These are phyloP conservation scores for Drosophila glabriapex DNA, from an alignment of 2,888 invertebrate species.

Conservation along the genomic window DNA sequence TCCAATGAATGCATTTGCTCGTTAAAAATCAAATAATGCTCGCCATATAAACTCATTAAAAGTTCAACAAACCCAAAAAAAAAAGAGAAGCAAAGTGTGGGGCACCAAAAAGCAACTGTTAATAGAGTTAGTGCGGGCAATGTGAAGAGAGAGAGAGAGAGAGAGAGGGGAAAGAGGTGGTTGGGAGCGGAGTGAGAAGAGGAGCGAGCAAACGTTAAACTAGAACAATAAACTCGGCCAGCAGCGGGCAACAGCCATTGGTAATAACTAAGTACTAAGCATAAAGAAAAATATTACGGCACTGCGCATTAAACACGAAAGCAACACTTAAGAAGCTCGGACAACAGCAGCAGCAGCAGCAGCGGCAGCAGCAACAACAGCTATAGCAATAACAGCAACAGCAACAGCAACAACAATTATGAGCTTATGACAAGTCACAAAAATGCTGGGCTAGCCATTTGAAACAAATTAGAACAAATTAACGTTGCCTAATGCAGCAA, in stretches of 20 bases:
- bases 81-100: constrained; percentile 11
- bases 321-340: constrained; percentile 24
- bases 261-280: constrained; percentile 60
- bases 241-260: constrained; percentile 31
- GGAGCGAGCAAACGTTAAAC: constrained; percentile 38
- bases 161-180: neutral
- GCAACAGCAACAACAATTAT: constrained; percentile 14
- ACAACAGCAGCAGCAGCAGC: constrained; percentile 19
- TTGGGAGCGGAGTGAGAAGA: neutral
- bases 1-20: constrained; percentile 36
- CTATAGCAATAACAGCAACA: constrained; percentile 12
- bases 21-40: constrained; percentile 67
- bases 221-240: constrained; percentile 75
- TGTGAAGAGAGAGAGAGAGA: neutral
- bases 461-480: constrained; percentile 59
- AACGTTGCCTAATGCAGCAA: constrained; percentile 31
- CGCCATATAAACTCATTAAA: constrained; percentile 72
- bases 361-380: constrained; percentile 1
- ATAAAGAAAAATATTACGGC: constrained; percentile 72
- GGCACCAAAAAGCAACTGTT: constrained; percentile 65
- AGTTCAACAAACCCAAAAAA: constrained; percentile 68
- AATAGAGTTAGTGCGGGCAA: constrained; percentile 31
- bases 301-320: constrained; percentile 67
- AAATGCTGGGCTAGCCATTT: constrained; percentile 39
- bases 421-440: constrained; percentile 59